These are phyloP conservation scores for Aeoliscus strigatus DNA, from an alignment of 2,797 vertebrate genomes.

Conservation along the genomic window DNA sequence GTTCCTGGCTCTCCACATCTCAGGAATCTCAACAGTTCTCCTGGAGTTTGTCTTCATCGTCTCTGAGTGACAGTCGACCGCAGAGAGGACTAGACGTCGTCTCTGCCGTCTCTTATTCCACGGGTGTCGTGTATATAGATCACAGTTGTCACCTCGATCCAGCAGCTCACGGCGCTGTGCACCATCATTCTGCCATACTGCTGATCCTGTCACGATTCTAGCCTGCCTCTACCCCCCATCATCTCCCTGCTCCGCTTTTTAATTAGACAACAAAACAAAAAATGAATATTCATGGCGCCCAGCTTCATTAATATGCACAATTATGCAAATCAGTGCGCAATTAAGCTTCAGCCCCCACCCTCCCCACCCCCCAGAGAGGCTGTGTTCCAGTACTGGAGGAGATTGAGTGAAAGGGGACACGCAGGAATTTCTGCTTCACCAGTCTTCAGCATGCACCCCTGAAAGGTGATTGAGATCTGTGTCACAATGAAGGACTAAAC, in stretches of 20 bases:
- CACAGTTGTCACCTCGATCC: conserved; percentile 73
- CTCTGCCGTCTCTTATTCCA: conserved; percentile 65
- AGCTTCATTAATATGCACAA: conserved; percentile 92
- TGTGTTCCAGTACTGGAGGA: conserved; percentile 58
- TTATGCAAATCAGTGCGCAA: conserved; percentile 92
- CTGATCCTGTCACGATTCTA: conserved; percentile 72
- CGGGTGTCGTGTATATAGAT: conserved; percentile 61
- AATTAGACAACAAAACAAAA: conserved; percentile 93
- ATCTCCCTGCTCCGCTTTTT: conserved; percentile 72
- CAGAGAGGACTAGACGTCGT: conserved; percentile 53
- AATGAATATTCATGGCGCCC: conserved; percentile 89
- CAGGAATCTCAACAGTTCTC: too few species aligned
- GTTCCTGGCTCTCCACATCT: too few species aligned
- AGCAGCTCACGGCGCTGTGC: conserved; percentile 65
- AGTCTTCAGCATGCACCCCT: conserved; percentile 65
- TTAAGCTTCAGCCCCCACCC: conserved; percentile 85
- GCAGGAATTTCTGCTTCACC: conserved; percentile 71
- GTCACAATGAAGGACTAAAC: conserved; percentile 35
- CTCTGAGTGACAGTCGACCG: conserved; percentile 57
- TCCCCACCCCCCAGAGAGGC: conserved; percentile 74
- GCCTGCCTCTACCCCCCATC: conserved; percentile 29
- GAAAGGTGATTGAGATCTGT: too few species aligned
- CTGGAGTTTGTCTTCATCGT: conserved; percentile 38
- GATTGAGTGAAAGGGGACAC: conserved; percentile 58
- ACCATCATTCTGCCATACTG: conserved; percentile 74